phyloP scores from a whole-genome alignment of 2,888 invertebrate species.

The Tachystola acroxantha region DNA sequence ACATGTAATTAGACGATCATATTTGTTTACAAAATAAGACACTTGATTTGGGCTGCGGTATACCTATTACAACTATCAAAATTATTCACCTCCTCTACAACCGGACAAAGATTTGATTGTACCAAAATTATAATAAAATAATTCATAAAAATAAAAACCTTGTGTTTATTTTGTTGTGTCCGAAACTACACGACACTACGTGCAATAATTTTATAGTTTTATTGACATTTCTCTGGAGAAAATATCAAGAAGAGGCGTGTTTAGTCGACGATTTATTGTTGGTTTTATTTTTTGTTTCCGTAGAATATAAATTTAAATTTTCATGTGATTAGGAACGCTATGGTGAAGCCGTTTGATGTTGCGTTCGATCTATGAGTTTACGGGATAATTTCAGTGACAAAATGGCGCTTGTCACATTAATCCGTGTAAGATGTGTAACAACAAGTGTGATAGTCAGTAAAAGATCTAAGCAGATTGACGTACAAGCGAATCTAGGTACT shows the following conservation, averaged over 20 bases:
- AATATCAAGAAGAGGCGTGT: slow-evolving; percentile 59
- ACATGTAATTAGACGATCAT: too few relatives aligned
- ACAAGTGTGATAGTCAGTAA: not conserved
- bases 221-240: slow-evolving; percentile 47
- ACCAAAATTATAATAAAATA: slow-evolving; percentile 51
- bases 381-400: slow-evolving; percentile 16
- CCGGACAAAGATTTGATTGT: slow-evolving; percentile 66
- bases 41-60: too few relatives aligned
- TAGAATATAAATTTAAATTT: slow-evolving; percentile 40
- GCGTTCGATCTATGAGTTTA: slow-evolving; percentile 16
- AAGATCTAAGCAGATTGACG: not conserved
- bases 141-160: slow-evolving; percentile 53
- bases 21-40: too few relatives aligned
- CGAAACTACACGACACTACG: slow-evolving; percentile 47
- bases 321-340: slow-evolving; percentile 7
- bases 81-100: slow-evolving; percentile 22
- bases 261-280: slow-evolving; percentile 53
- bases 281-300: slow-evolving; percentile 66
- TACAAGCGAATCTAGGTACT: not conserved
- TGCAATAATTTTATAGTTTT: slow-evolving; percentile 71
- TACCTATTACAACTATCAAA: slow-evolving; percentile 58
- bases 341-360: slow-evolving; percentile 22
- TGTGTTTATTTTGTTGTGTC: slow-evolving; percentile 51
- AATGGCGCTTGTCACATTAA: slow-evolving; percentile 9
- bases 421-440: not conserved